phyloP scores from a whole-genome alignment of 2,797 vertebrate species.

The Spinus olivaceus region DNA sequence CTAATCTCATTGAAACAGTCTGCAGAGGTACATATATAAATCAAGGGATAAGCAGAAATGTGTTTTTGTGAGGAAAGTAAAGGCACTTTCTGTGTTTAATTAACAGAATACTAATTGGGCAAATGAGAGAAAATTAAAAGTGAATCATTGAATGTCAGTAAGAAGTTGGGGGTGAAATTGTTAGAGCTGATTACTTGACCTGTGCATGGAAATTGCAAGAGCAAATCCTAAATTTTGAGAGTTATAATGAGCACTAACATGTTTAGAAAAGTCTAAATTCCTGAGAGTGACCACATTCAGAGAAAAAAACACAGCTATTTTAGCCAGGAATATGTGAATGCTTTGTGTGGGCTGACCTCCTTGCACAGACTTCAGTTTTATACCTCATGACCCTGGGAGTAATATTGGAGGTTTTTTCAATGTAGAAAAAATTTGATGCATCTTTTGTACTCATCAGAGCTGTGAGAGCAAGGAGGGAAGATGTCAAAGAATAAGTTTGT shows the following conservation, averaged over 20 bases:
- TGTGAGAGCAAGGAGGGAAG: not conserved
- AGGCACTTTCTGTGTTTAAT: conserved; percentile 9
- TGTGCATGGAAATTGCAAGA: not conserved
- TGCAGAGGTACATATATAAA: conserved; percentile 1
- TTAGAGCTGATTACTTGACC: not conserved
- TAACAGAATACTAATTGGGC: conserved; percentile 35
- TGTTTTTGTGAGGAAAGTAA: conserved; percentile 20
- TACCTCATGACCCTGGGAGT: not conserved
- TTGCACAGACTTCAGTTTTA: not conserved
- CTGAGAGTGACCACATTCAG: not conserved
- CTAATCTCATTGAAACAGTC: conserved; percentile 26
- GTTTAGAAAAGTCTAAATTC: not conserved
- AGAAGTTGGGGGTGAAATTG: not conserved
- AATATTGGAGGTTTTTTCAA: not conserved
- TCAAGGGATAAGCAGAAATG: not conserved
- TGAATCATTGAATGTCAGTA: not conserved
- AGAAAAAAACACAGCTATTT: not conserved
- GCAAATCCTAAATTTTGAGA: not conserved
- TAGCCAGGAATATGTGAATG: not conserved
- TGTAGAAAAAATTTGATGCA: not conserved
- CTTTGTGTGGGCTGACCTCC: not conserved
- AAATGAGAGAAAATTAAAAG: conserved; percentile 37
- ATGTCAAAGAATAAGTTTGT: not conserved
- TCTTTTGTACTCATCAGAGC: not conserved
- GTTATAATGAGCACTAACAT: not conserved